Percentiles rank a stretch among this genome's conserved stretches.
phyloP scores from a whole-genome alignment of 2,113 vertebrate genomes.

The Clarias gariepinus region DNA sequence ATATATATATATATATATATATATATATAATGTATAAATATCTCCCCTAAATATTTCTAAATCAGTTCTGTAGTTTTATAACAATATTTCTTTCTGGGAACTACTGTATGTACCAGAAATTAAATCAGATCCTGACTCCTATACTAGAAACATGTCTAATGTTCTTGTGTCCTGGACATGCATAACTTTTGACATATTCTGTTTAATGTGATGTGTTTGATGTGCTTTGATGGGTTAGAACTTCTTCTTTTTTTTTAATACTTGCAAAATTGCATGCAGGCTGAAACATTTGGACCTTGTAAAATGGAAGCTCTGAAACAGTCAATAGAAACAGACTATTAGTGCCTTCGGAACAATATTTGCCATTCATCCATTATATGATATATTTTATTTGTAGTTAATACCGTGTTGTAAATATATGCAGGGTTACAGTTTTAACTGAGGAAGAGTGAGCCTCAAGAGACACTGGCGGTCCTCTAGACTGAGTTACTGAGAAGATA shows the following conservation, averaged over 20 bases:
- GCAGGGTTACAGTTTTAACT: background rate
- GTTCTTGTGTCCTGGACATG: background rate
- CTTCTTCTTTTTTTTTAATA: background rate
- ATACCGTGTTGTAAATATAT: background rate
- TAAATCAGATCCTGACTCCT: background rate
- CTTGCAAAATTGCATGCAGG: background rate
- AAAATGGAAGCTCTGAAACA: background rate
- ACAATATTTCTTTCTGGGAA: background rate
- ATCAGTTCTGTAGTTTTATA: background rate
- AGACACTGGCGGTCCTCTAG: constrained; percentile 62
- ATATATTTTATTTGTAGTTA: background rate
- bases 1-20: background rate
- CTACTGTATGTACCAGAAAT: too few relatives aligned
- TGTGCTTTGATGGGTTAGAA: background rate
- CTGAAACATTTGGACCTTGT: background rate
- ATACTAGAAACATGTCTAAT: background rate
- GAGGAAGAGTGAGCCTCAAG: background rate
- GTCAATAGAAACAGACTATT: background rate
- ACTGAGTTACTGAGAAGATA: constrained; percentile 63
- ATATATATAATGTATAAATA: background rate
- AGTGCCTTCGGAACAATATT: background rate
- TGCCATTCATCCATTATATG: constrained; percentile 1
- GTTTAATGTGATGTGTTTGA: background rate
- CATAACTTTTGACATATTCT: background rate
- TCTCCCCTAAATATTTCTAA: background rate